Percentiles rank a stretch among this genome's conserved stretches.
phyloP scores from a whole-genome alignment of 2,113 vertebrate genomes.

The Paramormyrops kingsleyae region DNA sequence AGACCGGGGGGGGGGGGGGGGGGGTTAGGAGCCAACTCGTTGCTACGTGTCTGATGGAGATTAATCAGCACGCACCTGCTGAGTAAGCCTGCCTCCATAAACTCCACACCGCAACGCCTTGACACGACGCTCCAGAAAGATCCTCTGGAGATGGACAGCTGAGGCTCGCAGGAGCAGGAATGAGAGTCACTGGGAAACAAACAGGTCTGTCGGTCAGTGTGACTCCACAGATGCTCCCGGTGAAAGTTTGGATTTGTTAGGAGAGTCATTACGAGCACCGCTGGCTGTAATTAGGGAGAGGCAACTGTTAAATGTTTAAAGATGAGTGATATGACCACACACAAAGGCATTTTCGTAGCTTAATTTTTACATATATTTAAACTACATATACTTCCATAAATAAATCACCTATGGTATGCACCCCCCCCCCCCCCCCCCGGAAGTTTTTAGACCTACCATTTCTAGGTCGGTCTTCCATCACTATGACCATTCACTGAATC shows the following conservation, averaged over 20 bases:
- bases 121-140: background rate
- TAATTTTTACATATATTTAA: background rate
- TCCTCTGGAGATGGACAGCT: background rate
- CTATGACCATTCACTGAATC: background rate
- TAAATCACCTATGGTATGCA: background rate
- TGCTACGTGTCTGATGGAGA: background rate
- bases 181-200: background rate
- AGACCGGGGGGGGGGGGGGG: too few species aligned
- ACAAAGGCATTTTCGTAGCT: background rate
- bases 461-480: background rate
- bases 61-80: background rate
- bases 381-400: background rate
- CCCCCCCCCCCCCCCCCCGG: background rate
- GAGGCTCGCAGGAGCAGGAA: background rate
- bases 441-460: background rate
- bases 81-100: background rate
- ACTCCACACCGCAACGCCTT: background rate
- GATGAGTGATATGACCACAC: background rate
- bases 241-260: background rate
- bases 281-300: background rate
- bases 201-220: background rate
- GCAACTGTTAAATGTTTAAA: background rate
- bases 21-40: background rate
- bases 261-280: background rate
- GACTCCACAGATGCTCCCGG: background rate